Base-by-base conservation (phyloP, 2,797 vertebrate species). In the Micrastur ruficollis region DNA sequence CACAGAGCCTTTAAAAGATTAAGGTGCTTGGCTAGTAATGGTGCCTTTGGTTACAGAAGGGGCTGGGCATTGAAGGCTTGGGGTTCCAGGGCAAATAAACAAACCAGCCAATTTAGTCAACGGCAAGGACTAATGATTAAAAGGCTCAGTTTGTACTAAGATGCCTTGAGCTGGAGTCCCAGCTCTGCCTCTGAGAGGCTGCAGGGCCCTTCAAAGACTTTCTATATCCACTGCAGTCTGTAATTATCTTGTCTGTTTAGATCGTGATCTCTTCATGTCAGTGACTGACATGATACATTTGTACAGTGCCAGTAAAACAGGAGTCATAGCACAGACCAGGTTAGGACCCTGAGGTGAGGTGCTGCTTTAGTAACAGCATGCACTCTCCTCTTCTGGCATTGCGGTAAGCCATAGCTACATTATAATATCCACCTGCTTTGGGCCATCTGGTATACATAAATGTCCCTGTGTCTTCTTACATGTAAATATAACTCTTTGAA, bases 231-330 rank as follows among this genome's bases (percentile, higher is more conserved):
- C 52, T n/a, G 46, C 56, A 46, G 40, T n/a, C 75, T 75, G 63
- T 86, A 91, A 87, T 95, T 89, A 89, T 56, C 91, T 65, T 96
- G 86, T 86, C 91, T 90, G 38, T 81, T 93, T 76, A 87, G 81
- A 85, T 36, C 58, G 92, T 58, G 88, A 93, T 84, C 71, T 92
- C 62, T 82, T 84, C 5, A 3, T 34, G 67, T 66, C 73, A 76
- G 86, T 84, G 92, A 85, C 11, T 78, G 92, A 89, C 65, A 12
- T 2, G 14, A 81, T 53, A 46, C 55, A 47, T 76, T 88, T 75
- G 86, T 78, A 46, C 79, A 72, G 79, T 61, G 86, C 79, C 84
- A 83, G 94, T 65, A 78, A 79, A 93, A 93, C 81, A 84, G 81
- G 72, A 91, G 65, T 78, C 52, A 36, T 15, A 74, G 55, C 67